Evolutionary conservation across 2,113 vertebrate genomes (phyloP).

Genomic region (Gnathonemus longibarbis): DNA sequence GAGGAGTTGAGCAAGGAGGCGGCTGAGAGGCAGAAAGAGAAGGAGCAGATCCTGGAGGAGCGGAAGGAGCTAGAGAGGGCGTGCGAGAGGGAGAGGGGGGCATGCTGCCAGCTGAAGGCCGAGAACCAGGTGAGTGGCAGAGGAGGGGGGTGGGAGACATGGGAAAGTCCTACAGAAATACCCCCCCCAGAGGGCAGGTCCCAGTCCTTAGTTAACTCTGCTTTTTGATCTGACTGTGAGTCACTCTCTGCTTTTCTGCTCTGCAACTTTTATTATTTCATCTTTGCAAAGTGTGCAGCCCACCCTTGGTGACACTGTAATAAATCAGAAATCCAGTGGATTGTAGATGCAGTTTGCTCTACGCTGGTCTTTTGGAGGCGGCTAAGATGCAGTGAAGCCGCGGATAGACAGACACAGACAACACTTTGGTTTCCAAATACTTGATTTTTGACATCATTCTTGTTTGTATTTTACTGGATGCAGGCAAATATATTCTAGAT

Average conservation of each 20-base stretch:
- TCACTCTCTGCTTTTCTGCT: not conserved
- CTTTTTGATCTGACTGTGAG: not conserved
- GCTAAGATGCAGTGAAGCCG: not conserved
- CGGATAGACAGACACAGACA: not conserved
- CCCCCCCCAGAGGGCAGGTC: not conserved
- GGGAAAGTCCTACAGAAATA: not conserved
- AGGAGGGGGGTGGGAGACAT: not conserved
- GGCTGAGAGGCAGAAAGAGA: constrained; percentile 75
- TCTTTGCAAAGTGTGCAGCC: not conserved
- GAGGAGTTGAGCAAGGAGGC: constrained; percentile 77
- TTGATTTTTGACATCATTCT: not conserved
- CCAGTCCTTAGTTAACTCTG: too few species aligned
- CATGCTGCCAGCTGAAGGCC: constrained; percentile 64
- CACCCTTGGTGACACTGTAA: not conserved
- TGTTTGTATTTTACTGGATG: not conserved
- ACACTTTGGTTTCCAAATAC: not conserved
- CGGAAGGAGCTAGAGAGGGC: constrained; percentile 74
- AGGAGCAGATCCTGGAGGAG: constrained; percentile 70
- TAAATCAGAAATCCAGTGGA: not conserved
- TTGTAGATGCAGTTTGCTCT: not conserved
- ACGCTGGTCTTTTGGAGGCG: not conserved
- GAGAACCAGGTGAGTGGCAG: constrained; percentile 73
- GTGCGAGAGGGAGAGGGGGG: constrained; percentile 68
- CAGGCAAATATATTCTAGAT: not conserved
- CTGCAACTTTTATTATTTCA: not conserved